Base-by-base conservation (phyloP, 2,888 invertebrate genomes). In the Parasteatoda lunata region DNA sequence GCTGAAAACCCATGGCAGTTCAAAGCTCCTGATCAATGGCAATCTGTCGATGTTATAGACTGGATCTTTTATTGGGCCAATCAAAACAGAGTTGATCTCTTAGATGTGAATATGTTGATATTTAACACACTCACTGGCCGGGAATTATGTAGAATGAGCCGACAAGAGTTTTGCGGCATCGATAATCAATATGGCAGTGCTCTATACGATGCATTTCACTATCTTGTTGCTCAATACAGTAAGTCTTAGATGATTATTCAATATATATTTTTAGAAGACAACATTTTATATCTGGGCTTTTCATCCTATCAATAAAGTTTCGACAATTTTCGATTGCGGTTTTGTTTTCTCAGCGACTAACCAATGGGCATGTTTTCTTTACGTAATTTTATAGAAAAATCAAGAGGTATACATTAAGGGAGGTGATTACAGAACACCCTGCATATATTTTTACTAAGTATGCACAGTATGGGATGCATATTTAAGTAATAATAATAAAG, bases 1-100 rank as follows among this genome's bases (percentile, higher is more conserved):
- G 64, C 75, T 5, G 87, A 87, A 52, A 87, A 75, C 48, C 69
- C 85, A 2, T 90, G 89, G 90, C 76, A 89, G 45, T 79, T 70
- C 59, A 89, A 88, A 52, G 49, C 89, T 30, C 89, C 89, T 5
- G 89, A 89, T 3, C 89, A 90, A 70, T 90, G 90, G 90, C 84
- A 84, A 64, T 86, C 89, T 13, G 65, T 48, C 8, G 90, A 90
- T n/a, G 89, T 89, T 1, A 88, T 86, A n/a, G 88, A 90, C 13
- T 90, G 90, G 90, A 84, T 90, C 47, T 85, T 89, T n/a, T 75
- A 84, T 45, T 90, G 90, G 90, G 89, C 89, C n/a, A 47, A 66
- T 9, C 83, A 89, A 48, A 88, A 88, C 47, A 71, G 84, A 51
- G 80, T 90, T 3, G 89, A 89, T 49, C 84, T 88, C n/a, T 54